Conservation (phyloP, 2,888 invertebrate species). For the Julus scandinavius region DNA sequence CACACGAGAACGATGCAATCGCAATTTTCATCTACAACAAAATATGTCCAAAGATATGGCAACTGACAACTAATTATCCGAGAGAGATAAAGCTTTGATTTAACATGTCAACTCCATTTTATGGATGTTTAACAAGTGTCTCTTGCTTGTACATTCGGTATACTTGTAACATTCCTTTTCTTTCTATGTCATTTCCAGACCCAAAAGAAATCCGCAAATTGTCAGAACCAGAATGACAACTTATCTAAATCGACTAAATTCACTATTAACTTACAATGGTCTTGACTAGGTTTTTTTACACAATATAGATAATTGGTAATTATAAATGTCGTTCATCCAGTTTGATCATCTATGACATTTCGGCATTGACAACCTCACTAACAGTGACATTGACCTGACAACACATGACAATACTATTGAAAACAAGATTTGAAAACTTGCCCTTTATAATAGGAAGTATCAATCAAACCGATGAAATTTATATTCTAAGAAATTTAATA, state of each 20-base stretch:
- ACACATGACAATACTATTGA: too few species aligned
- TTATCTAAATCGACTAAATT: background rate
- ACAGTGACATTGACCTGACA: too few species aligned
- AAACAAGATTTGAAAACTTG: too few species aligned
- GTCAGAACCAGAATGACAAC: background rate
- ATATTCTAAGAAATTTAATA: too few species aligned
- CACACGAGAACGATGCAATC: background rate
- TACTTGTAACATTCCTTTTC: background rate
- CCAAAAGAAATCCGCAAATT: background rate
- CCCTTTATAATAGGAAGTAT: too few species aligned
- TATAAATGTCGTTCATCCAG: too few species aligned
- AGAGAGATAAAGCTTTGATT: background rate
- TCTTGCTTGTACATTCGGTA: background rate
- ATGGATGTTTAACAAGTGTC: background rate
- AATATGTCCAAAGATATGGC: background rate
- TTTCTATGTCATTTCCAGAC: background rate
- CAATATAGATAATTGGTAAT: too few species aligned
- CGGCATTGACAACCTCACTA: too few species aligned
- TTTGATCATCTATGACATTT: too few species aligned
- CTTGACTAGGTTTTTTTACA: background rate
- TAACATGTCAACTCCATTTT: background rate
- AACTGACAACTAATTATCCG: slow-evolving; percentile 18
- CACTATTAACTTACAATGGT: too few species aligned
- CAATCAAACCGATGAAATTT: too few species aligned
- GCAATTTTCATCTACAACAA: background rate